Base-by-base conservation (phyloP, 2,888 invertebrate species). In the Agrotis segetum region DNA sequence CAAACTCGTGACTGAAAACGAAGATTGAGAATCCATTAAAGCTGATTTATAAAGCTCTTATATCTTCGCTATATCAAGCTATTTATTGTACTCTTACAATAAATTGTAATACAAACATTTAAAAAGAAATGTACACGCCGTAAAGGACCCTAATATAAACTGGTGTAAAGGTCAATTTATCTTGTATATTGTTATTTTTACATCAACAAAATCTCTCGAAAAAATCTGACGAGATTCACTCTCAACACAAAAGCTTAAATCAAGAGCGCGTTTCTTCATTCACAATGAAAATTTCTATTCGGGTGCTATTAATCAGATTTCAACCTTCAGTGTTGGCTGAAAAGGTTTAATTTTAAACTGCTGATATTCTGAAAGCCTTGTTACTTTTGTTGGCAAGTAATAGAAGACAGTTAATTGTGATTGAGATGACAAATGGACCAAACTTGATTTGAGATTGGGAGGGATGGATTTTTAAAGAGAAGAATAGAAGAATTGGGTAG, bases 321-420 rank as follows among this genome's bases (percentile, higher is more conserved):
- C 53, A 61, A 70, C 85, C 82, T 81, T 86, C 73, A 76, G 60
- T 24, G 4, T 50, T 9, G 16, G 6, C 1, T 59, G 34, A 83
- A 80, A 87, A 82, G 85, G 85, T 78, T 64, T 71, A 71, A 76
- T 84, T 77, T 87, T 68, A 56, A 82, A 74, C 29, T 19, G 65
- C 50, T 55, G 64, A 78, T 53, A 77, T 71, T 71, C n/a, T 67
- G 65, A 74, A 72, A 71, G 69, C 78, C 77, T 83, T 81, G 87
- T 85, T 84, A 89, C 89, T 88, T 88, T 89, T 90, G 88, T 89
- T 85, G 85, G 88, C 86, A 84, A 77, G 75, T 83, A 88, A 88
- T 83, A 78, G 81, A 62, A 74, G 71, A 70, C 78, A 69, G 85
- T 88, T 89, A 91, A 92, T 91, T 90, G 90, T 82, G 84, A 87